Base-by-base conservation (phyloP, 2,113 vertebrate genomes). In the Connochaetes taurinus region DNA sequence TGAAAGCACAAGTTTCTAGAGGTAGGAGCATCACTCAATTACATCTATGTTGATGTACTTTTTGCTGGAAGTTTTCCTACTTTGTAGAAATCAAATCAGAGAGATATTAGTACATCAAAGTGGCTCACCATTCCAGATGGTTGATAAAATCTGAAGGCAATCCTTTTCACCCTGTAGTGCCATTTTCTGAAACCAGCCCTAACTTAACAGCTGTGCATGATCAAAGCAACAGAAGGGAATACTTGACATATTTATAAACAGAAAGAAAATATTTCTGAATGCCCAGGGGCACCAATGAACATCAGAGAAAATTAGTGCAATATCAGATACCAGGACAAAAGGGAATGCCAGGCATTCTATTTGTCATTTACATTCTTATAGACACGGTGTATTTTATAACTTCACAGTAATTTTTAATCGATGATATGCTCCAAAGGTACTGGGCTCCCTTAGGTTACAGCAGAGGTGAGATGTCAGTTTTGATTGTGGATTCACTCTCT, bases 41-140 rank as follows among this genome's bases (percentile, higher is more conserved):
- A 74, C 27, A 31, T 89, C 64, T 91, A 80, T 92, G 84, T 78
- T 67, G 52, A 62, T 8, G 71, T 78, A 33, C 71, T 95, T 60
- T 98, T 98, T 97, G 96, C 81, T 88, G 74, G 80, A 87, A 90
- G 92, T 23, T 84, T 97, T 86, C 71, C 53, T 82, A 88, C 67
- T 97, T 97, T 96, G 82, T 81, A 67, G 86, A 98, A 93, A 93
- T 40, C 74, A 93, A 62, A 60, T 82, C 53, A 90, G 92, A 47
- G 88, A 94, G 78, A 82, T 96, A 96, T 33, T 91, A 96, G 95
- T 67, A 53, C 62, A 52, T 87, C 92, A 98, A 97, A 98, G 76
- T 97, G 97, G 95, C 96, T 98, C 96, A 97, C 76, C 88, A 87
- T 86, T 98, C 98, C 98, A 98, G 98, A 98, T 99, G 98, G 97